These are phyloP conservation scores for Nettapus auritus DNA, from an alignment of 2,113 vertebrate species.

Conservation along the genomic window DNA sequence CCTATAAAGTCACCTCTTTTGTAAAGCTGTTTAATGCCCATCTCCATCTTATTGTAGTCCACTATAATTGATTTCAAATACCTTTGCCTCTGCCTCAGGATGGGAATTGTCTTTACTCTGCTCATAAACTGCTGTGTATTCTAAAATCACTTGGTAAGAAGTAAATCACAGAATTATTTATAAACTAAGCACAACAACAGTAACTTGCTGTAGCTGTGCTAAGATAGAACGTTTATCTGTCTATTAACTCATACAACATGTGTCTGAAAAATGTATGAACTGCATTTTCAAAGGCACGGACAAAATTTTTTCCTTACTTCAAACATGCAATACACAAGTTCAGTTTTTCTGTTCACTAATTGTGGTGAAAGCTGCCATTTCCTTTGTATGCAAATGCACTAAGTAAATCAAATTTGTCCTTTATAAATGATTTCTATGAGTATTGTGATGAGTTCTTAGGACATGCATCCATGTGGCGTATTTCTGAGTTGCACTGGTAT, in stretches of 20 bases:
- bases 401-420: neutral
- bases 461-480: neutral
- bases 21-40: neutral
- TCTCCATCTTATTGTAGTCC: neutral
- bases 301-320: neutral
- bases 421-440: neutral
- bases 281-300: neutral
- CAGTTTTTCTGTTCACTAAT: neutral
- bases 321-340: neutral
- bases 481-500: neutral
- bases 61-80: neutral
- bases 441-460: neutral
- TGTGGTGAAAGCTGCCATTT: neutral
- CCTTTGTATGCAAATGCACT: neutral
- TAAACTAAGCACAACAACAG: slow-evolving; percentile 14
- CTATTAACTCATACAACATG: neutral
- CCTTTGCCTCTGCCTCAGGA: neutral
- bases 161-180: slow-evolving; percentile 40
- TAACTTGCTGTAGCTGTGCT: neutral
- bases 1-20: neutral
- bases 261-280: neutral
- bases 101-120: neutral
- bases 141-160: neutral
- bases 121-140: neutral
- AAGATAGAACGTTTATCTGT: slow-evolving; percentile 16